Base-by-base conservation (phyloP, 1,140 invertebrate species). In the Mactra quadrangularis region DNA sequence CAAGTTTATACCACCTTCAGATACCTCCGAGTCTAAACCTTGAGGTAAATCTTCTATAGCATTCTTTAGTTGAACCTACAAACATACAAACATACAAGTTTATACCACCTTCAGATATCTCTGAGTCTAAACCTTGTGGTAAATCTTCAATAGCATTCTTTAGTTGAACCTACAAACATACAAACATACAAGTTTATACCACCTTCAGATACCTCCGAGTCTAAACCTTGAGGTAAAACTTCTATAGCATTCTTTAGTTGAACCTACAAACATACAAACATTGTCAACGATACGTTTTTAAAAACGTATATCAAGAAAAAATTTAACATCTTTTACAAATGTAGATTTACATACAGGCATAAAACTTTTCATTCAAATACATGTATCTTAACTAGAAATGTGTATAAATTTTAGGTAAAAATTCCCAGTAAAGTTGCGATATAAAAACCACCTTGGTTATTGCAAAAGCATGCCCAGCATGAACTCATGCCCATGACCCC, bases 1-100 rank as follows among this genome's bases (percentile, higher is more conserved):
- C 75, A 93, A 91, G 83, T 93, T 93, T 31, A 87, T 85, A 9
- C 92, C 92, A n/a, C 91, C 91, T 79, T 93, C 92, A 0, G 89
- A 88, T 3, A 93, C 87, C 33, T 87, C 82, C 0, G 85, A 72
- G 25, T 87, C 86, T n/a, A 91, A 70, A n/a, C 86, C 85, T 11
- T 70, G 79, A 25, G 91, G 90, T 15, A 93, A 86, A 19, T 90
- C 89, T 53, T 90, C 89, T n/a, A 93, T 72, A n/a, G 84, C 86
- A 11, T 72, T 29, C 52, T 88, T 90, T 66, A 91, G 57, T 76
- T 91, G 85, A 1, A 90, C 90, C 90, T 91, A 45, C 27, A 45
- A 53, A 45, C 17, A 45, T 41, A 27, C 76, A 17, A 17, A 93
- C 93, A 83, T 87, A 89, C 75, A 93, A 91, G 83, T 93, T 93